Conservation (phyloP, 1,140 invertebrate genomes). For the Diabrotica undecimpunctata region DNA sequence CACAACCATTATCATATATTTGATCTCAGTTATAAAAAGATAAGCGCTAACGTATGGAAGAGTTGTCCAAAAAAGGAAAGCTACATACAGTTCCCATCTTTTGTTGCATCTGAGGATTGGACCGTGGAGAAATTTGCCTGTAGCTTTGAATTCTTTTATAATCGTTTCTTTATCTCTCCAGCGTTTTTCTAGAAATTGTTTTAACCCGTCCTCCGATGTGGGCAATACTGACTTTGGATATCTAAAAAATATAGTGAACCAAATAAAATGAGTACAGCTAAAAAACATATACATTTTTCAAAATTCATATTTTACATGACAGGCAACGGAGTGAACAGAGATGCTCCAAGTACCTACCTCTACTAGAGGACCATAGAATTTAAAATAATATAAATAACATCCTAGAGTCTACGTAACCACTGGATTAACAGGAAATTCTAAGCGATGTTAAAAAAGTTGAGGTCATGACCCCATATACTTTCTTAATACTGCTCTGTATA, state of each 20-base stretch:
- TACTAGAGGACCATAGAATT: not conserved
- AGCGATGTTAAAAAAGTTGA: no score
- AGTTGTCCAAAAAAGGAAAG: conserved; percentile 56
- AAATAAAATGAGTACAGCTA: not conserved
- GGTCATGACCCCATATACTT: no score
- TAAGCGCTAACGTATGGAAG: conserved; percentile 48
- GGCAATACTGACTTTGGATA: conserved; percentile 59
- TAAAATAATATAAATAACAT: no score
- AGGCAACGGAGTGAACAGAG: not conserved
- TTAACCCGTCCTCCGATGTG: conserved; percentile 54
- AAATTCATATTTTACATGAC: not conserved
- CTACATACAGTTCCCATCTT: conserved; percentile 50
- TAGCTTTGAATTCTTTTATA: conserved; percentile 57
- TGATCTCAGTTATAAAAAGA: conserved; percentile 47
- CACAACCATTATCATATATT: conserved; percentile 53
- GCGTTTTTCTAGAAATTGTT: conserved; percentile 64
- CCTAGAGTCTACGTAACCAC: no score
- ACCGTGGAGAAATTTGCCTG: conserved; percentile 49
- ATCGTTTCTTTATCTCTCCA: conserved; percentile 69
- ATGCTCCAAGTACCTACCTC: not conserved
- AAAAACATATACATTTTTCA: conserved; percentile 4
- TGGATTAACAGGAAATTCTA: no score
- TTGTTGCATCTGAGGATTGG: conserved; percentile 39
- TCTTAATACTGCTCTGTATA: no score
- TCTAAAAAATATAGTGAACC: conserved; percentile 41